Base-by-base conservation (phyloP, 92 coral and sea anemone genomes). In the Phenganax stokvisi region DNA sequence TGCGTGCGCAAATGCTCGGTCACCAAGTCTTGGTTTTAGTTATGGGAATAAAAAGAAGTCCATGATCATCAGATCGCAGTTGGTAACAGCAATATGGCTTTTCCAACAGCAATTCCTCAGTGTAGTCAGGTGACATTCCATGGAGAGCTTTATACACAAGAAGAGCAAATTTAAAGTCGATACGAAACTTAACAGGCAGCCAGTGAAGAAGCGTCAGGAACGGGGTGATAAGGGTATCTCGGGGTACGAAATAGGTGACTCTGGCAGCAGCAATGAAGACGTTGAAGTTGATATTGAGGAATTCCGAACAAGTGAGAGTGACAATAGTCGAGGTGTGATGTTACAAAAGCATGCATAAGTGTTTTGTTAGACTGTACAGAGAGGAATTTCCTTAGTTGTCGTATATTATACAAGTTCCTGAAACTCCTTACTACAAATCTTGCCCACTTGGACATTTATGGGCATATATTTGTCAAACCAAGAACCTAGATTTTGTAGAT, bases 321-420 rank as follows among this genome's bases (percentile, higher is more conserved):
- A 55, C 89, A 82, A 81, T 81, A 88, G 20, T 85, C 89, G 17
- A 88, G 74, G 76, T 81, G 90, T 7, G 84, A 88, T 8, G 91
- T 85, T 27, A 85, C 89, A 64, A 85, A 77, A 74, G 89, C 86
- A 31, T 88, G 91, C 73, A 86, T 68, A 51, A 88, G 80, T 6
- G 84, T 84, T 80, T 86, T 87, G 16, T 86, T 81, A 10, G 87
- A 81, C 5, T 87, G 82, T 0, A 37, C 13, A 28, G 85, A 52
- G 12, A 87, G 84, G 68, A 75, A 84, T 80, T 86, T 89, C 57
- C 88, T 83, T 31, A 89, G 86, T 56, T 89, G 88, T 47, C 84
- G 25, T 53, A 83, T 83, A 71, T 74, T 86, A 61, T 89, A 84
- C 16, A 86, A 80, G 30, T 84, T 86, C 9, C 83, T 0, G 66